Percentiles rank a stretch among this genome's conserved stretches.
These are phyloP conservation scores for Asobara japonica DNA, from an alignment of 1,140 invertebrate species.

Conservation along the genomic window DNA sequence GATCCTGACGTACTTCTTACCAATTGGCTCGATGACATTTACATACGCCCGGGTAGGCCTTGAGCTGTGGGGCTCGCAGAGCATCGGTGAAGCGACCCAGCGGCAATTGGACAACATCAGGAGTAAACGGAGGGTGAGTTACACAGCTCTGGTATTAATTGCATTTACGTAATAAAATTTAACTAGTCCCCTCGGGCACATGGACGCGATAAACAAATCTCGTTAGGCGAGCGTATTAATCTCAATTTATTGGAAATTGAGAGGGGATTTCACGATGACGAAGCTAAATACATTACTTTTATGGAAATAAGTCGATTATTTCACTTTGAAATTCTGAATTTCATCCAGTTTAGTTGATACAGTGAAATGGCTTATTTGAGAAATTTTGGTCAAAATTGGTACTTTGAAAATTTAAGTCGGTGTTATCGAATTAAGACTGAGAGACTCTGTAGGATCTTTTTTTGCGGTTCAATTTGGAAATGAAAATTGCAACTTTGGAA, in stretches of 20 bases:
- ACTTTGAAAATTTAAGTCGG: too few species aligned
- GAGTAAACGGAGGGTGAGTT: slow-evolving; percentile 90
- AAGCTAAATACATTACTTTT: neutral
- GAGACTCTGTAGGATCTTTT: too few species aligned
- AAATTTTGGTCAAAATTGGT: too few species aligned
- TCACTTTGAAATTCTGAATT: neutral
- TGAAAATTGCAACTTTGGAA: too few species aligned
- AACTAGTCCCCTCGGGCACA: neutral
- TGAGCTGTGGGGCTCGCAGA: slow-evolving; percentile 94
- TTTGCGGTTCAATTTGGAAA: too few species aligned
- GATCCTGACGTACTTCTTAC: slow-evolving; percentile 92
- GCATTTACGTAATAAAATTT: slow-evolving; percentile 19
- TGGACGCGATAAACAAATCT: neutral
- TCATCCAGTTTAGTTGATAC: neutral
- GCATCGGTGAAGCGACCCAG: slow-evolving; percentile 93
- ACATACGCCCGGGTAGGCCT: slow-evolving; percentile 91
- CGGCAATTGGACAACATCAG: slow-evolving; percentile 90
- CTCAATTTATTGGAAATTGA: neutral
- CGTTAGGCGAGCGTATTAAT: neutral
- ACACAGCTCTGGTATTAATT: neutral
- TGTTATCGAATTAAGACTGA: too few species aligned
- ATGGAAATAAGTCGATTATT: neutral
- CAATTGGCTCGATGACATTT: slow-evolving; percentile 90
- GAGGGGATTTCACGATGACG: neutral
- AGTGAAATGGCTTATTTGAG: too few species aligned